These are phyloP conservation scores for Rhineura floridana DNA, from an alignment of 2,113 vertebrate genomes.

Conservation along the genomic window DNA sequence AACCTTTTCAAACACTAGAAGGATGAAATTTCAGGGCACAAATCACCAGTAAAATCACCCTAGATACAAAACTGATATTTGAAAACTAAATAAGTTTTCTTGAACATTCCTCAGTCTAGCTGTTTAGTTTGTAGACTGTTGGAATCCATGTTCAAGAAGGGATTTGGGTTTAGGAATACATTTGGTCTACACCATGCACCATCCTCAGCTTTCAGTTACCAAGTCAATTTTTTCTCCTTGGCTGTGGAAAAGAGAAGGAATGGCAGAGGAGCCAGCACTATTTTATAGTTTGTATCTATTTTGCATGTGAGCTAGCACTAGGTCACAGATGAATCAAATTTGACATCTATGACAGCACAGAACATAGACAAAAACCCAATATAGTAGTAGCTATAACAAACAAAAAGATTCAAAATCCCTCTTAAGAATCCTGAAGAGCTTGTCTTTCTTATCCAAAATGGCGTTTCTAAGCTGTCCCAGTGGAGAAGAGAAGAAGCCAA, in stretches of 20 bases:
- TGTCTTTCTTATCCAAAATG: too few species aligned
- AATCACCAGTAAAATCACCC: background rate
- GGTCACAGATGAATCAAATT: background rate
- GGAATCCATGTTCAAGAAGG: background rate
- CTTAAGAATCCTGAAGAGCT: too few species aligned
- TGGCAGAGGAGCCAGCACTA: background rate
- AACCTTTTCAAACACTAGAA: background rate
- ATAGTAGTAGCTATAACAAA: too few species aligned
- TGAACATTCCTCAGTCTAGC: background rate
- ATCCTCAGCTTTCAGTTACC: background rate
- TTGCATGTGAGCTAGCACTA: background rate
- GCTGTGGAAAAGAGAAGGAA: background rate
- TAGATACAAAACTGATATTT: background rate
- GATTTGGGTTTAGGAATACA: background rate
- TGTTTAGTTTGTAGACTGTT: background rate
- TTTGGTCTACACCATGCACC: background rate
- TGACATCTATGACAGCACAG: too few species aligned
- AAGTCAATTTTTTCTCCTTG: background rate
- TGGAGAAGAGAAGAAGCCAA: too few species aligned
- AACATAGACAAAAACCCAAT: too few species aligned
- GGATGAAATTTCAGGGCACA: background rate
- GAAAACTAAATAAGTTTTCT: background rate
- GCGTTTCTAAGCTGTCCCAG: too few species aligned
- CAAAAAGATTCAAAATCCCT: too few species aligned
- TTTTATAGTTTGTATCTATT: background rate